A percentile compares a stretch with the other conserved stretches of the same genome.
Evolutionary conservation across 2,113 vertebrate genomes (phyloP).

Genomic region (Argyrosomus japonicus): DNA sequence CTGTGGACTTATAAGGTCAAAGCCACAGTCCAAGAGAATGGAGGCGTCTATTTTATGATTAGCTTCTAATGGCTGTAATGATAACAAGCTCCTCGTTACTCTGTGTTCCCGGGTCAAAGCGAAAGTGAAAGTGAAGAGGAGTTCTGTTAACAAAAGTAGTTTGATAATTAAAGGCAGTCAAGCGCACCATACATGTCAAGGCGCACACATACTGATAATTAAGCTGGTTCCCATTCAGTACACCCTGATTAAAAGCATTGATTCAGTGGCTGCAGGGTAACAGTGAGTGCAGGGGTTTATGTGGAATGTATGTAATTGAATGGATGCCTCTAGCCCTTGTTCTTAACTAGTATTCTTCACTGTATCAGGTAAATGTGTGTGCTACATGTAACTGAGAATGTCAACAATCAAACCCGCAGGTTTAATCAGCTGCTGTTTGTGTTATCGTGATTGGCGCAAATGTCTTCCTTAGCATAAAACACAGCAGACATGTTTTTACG

Average conservation of each 20-base stretch:
- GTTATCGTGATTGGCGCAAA: neutral
- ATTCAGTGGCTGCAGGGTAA: conserved; percentile 1
- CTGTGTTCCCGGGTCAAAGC: neutral
- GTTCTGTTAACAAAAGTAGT: conserved; percentile 24
- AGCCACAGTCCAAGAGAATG: neutral
- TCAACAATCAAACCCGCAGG: neutral
- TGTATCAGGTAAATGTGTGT: neutral
- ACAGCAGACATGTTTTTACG: neutral
- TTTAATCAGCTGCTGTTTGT: neutral
- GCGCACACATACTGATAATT: conserved; percentile 18
- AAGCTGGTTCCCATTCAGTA: conserved; percentile 18
- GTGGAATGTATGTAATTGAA: neutral
- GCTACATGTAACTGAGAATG: neutral
- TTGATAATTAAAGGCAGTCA: conserved; percentile 34
- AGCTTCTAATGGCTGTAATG: conserved; percentile 1
- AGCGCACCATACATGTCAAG: conserved; percentile 16
- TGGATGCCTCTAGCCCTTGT: neutral
- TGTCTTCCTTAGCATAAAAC: conserved; percentile 2
- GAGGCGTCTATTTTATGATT: conserved; percentile 12
- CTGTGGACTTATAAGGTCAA: conserved; percentile 16
- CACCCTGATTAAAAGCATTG: conserved; percentile 29
- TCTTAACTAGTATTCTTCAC: neutral
- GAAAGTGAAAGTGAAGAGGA: conserved; percentile 27
- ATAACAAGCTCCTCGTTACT: conserved; percentile 16
- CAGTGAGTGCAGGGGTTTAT: neutral